Percentiles rank a stretch among this genome's conserved stretches.
Evolutionary conservation across 2,888 invertebrate species (phyloP).

Genomic region (Ypsolopha scabrella): DNA sequence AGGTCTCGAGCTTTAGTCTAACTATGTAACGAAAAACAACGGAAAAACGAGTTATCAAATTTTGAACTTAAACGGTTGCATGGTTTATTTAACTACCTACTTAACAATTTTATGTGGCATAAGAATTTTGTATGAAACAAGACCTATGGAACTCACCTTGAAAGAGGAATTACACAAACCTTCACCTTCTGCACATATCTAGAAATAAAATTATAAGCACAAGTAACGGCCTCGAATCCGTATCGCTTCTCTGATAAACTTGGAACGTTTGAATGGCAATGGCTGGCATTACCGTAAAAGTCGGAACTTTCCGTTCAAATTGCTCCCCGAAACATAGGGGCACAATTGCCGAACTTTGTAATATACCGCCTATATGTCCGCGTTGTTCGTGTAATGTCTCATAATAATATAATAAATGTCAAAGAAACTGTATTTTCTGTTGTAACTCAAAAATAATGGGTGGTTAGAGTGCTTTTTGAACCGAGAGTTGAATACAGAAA

Average conservation of each 20-base stretch:
- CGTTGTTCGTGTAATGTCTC: constrained; percentile 54
- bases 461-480: too few species aligned
- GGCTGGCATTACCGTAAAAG: constrained; percentile 70
- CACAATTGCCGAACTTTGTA: constrained; percentile 66
- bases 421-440: constrained; percentile 9
- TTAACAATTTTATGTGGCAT: too few species aligned
- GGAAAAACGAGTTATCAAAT: too few species aligned
- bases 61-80: too few species aligned
- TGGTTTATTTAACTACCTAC: too few species aligned
- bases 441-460: not conserved
- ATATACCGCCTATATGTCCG: constrained; percentile 55
- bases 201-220: constrained; percentile 5
- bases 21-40: too few species aligned
- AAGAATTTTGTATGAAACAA: too few species aligned
- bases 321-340: constrained; percentile 65
- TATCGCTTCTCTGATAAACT: constrained; percentile 67
- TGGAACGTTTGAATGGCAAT: constrained; percentile 68
- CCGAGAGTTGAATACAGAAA: too few species aligned
- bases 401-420: constrained; percentile 53
- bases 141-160: too few species aligned
- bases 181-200: not conserved
- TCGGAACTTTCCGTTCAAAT: constrained; percentile 63
- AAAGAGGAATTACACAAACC: too few species aligned
- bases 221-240: constrained; percentile 26
- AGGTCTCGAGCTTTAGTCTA: too few species aligned